Evolutionary conservation across 2,888 invertebrate species (phyloP).

Genomic region (Thecophora atra): DNA sequence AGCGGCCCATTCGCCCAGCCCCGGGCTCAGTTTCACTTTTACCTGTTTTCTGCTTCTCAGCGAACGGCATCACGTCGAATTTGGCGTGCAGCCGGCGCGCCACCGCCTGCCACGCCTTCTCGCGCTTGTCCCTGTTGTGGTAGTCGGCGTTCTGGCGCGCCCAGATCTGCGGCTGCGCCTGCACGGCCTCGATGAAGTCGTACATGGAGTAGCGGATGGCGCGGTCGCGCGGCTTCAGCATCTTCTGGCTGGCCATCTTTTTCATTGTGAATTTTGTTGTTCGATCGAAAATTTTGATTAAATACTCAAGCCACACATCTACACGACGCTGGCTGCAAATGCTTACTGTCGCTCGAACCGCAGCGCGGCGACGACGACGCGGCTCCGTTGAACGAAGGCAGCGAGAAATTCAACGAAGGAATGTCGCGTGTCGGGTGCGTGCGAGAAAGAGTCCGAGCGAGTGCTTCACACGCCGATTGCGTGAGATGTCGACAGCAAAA

Average conservation of each 20-base stretch:
- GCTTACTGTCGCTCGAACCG: constrained; percentile 25
- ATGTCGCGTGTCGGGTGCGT: neutral
- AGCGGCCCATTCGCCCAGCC: neutral
- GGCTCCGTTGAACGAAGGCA: constrained; percentile 5
- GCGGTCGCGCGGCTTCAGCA: constrained; percentile 47
- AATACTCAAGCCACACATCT: constrained; percentile 26
- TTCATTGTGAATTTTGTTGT: neutral
- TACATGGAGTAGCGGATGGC: constrained; percentile 50
- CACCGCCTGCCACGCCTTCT: constrained; percentile 52
- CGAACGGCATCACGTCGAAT: constrained; percentile 42
- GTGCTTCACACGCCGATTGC: neutral
- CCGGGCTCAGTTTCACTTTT: neutral
- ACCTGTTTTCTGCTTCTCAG: constrained; percentile 52
- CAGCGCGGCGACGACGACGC: constrained; percentile 15
- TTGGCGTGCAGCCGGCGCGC: constrained; percentile 47
- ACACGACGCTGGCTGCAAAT: neutral
- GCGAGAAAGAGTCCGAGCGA: neutral
- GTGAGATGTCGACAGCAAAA: no score
- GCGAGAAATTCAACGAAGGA: constrained; percentile 16
- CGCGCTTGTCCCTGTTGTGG: constrained; percentile 51
- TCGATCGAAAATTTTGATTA: neutral
- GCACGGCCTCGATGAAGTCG: constrained; percentile 52
- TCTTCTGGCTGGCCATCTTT: constrained; percentile 50
- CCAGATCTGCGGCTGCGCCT: constrained; percentile 50
- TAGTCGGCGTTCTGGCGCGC: constrained; percentile 51